Evolutionary conservation across 2,888 invertebrate species (phyloP).

Genomic region (Microctonus brassicae): DNA sequence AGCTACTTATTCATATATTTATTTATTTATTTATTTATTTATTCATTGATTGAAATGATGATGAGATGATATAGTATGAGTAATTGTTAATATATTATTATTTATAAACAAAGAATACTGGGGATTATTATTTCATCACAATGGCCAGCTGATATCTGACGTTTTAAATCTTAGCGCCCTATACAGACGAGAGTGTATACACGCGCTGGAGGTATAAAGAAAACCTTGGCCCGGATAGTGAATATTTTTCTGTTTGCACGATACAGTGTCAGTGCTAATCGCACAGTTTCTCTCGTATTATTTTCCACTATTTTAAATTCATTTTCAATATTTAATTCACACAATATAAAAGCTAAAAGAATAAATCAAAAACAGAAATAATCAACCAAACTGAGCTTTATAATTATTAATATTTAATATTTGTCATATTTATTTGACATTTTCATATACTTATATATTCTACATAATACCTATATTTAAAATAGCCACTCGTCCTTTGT

Average conservation of each 20-base stretch:
- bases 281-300: not conserved
- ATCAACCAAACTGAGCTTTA: not conserved
- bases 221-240: slow-evolving; percentile 55
- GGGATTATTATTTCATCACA: slow-evolving; percentile 1
- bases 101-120: slow-evolving; percentile 4
- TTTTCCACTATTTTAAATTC: not conserved
- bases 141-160: slow-evolving; percentile 47
- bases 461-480: slow-evolving; percentile 4
- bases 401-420: not conserved
- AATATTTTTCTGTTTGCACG: slow-evolving; percentile 25
- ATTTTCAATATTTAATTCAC: not conserved
- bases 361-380: not conserved
- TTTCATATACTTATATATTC: too few relatives aligned
- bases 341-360: not conserved
- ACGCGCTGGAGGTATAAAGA: slow-evolving; percentile 39
- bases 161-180: slow-evolving; percentile 45
- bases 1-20: slow-evolving; percentile 1
- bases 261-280: slow-evolving; percentile 25
- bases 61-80: not conserved
- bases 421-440: slow-evolving; percentile 11
- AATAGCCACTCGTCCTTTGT: slow-evolving; percentile 13
- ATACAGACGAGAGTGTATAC: slow-evolving; percentile 35
- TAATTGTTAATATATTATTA: slow-evolving; percentile 20
- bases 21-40: not conserved
- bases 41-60: not conserved